These are phyloP conservation scores for Xenopus tropicalis DNA, from an alignment of 2,113 vertebrate species.

Conservation along the genomic window UCB_Xtro_10.0 CM004447.2:59863001-59863500, in stretches of 20 bases:
- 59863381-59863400: background rate
- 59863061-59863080: slow-evolving; percentile 4
- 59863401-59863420: background rate
- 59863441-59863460: background rate
- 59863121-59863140: background rate
- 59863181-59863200: background rate
- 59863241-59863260: background rate
- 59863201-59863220: background rate
- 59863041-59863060: background rate
- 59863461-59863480: background rate
- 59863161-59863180: background rate
- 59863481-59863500: background rate
- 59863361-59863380: background rate
- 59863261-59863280: background rate
- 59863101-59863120: background rate
- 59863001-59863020: slow-evolving; percentile 8
- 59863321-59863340: background rate
- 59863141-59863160: background rate
- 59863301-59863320: background rate
- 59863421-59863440: background rate
- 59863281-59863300: background rate
- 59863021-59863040: background rate
- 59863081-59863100: background rate
- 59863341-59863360: background rate
- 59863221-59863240: too few relatives aligned